phyloP scores from a whole-genome alignment of 2,888 invertebrate genomes.

The Acronicta leporina region DNA sequence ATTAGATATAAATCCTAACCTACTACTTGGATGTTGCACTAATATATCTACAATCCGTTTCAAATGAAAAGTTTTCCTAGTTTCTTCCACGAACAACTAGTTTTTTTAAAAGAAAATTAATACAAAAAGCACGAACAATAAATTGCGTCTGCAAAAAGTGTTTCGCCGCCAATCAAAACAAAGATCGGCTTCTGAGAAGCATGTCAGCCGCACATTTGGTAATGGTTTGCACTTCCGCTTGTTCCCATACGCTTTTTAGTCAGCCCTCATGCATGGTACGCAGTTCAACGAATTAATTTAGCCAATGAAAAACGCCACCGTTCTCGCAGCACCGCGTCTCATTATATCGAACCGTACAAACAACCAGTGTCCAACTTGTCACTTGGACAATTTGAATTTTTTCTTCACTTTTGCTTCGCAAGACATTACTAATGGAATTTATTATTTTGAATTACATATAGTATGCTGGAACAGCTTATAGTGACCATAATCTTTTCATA shows the following conservation, averaged over 20 bases:
- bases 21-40: background rate
- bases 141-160: slow-evolving; percentile 35
- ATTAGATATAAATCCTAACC: background rate
- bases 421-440: slow-evolving; percentile 38
- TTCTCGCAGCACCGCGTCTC: slow-evolving; percentile 55
- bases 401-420: slow-evolving; percentile 23
- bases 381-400: slow-evolving; percentile 49
- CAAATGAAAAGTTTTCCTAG: background rate
- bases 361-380: slow-evolving; percentile 60
- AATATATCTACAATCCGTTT: background rate
- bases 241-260: slow-evolving; percentile 71
- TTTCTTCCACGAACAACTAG: slow-evolving; percentile 4
- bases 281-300: slow-evolving; percentile 83
- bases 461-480: slow-evolving; percentile 21
- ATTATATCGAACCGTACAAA: slow-evolving; percentile 62
- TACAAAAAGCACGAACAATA: slow-evolving; percentile 25
- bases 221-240: slow-evolving; percentile 82
- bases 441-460: slow-evolving; percentile 43
- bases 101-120: slow-evolving; percentile 2
- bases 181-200: slow-evolving; percentile 65
- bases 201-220: slow-evolving; percentile 79
- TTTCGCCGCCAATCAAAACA: slow-evolving; percentile 52
- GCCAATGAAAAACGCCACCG: slow-evolving; percentile 64
- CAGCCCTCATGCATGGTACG: slow-evolving; percentile 59
- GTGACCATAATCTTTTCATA: slow-evolving; percentile 22